A percentile compares a stretch with the other conserved stretches of the same genome.
Evolutionary conservation across 2,113 vertebrate genomes (phyloP).

Genomic region (Silurus meridionalis): DNA sequence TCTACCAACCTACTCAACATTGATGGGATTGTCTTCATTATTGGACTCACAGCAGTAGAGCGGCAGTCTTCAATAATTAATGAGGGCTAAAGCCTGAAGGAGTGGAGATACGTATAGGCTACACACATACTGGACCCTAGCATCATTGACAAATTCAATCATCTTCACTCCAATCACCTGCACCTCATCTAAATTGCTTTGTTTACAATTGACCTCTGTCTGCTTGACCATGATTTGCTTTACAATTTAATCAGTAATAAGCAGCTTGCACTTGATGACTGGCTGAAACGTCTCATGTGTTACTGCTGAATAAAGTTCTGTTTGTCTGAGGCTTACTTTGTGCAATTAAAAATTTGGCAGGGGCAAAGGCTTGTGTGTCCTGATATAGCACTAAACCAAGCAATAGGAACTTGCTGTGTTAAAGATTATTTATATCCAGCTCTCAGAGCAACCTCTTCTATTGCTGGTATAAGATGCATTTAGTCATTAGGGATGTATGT

Average conservation of each 20-base stretch:
- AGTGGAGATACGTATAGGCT: background rate
- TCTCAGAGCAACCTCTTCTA: constrained; percentile 12
- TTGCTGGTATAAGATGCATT: constrained; percentile 18
- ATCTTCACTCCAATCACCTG: background rate
- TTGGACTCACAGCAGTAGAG: background rate
- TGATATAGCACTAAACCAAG: background rate
- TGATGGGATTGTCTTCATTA: background rate
- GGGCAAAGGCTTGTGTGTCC: background rate
- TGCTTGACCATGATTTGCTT: background rate
- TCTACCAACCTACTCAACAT: background rate
- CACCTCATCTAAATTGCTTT: background rate
- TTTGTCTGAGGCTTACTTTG: background rate
- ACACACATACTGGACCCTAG: background rate
- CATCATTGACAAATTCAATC: background rate
- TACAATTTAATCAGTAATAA: background rate
- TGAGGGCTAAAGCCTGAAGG: background rate
- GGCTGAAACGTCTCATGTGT: background rate
- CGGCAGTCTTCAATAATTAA: background rate
- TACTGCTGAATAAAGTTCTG: background rate
- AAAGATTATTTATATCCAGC: background rate
- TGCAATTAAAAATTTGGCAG: background rate
- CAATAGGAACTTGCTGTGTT: background rate
- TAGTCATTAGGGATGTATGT: constrained; percentile 8
- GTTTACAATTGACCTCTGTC: background rate
- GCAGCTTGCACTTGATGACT: background rate